Base-by-base conservation (phyloP, 2,888 invertebrate genomes). In the Orthonychiurus folsomi region DNA sequence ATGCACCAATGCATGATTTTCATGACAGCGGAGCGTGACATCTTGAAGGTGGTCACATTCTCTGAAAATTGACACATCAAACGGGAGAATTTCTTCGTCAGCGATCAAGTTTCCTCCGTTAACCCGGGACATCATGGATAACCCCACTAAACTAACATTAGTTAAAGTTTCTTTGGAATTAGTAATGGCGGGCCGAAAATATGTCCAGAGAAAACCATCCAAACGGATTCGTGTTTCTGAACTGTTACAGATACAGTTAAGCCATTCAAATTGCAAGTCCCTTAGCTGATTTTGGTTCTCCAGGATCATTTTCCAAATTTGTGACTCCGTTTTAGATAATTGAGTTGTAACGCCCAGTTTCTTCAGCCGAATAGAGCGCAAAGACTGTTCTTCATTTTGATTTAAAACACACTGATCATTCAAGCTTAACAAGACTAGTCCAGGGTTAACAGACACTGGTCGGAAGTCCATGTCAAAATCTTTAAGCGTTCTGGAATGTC, bases 291-390 rank as follows among this genome's bases (percentile, higher is more conserved):
- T 52, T 20, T 52, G 52, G n/a, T 52, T 52, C 5, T 52, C 52
- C 24, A 52, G n/a, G 9, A 52, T 20, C n/a, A 9, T 52, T 23
- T 21, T 52, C 52, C 52, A 52, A 3, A 52, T 20, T 20, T 9
- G 3, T 23, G 24, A 5, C 12, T 52, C 52, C n/a, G 5, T 20
- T 9, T 3, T 20, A 12, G 52, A 52, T 12, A 9, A 9, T 52
- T 52, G 5, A n/a, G 52, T 52, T 15, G 48, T 48, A 12, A 48
- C 48, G n/a, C 48, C n/a, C 15, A 12, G n/a, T 15, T 48, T 48
- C 15, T 15, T n/a, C n/a, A 48, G 48, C n/a, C n/a, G 48, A 48
- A 48, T n/a, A 48, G 48, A 48, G 48, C 48, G n/a, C 48, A 48
- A n/a, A 12, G 48, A n/a, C n/a, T n/a, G n/a, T n/a, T n/a, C n/a